Evolutionary conservation across 1,140 invertebrate genomes (phyloP), one percentile per base, ranked within the genome.

Genomic region (Lordiphosa collinella): DNA sequence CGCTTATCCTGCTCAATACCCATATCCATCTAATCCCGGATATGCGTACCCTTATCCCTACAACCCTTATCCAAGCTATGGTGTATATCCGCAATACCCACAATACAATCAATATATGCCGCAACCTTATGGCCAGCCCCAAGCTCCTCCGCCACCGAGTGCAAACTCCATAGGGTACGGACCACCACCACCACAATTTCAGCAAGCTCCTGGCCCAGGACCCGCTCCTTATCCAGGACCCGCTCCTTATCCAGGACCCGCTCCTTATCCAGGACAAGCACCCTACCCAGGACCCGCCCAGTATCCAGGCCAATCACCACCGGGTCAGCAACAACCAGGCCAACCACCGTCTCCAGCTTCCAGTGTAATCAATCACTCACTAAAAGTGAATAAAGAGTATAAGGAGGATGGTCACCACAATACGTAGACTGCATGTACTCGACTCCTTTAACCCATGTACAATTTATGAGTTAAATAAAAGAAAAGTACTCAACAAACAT

Each of bases 361-460:
- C 9, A 80, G 75, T 18, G 59, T 74, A 6, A 80, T 79, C 1
- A 79, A 69, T 22, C 74, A 79, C 37, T 80, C 75, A 4, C 74
- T 79, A 8, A 74, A 79, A 48, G 74, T 79, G 5, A 70, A 80
- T 32, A 79, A 79, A 31, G 59, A 79, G 12, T 80, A 79, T 50
- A 60, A 80, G 6, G 74, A 79, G 32, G 64, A 79, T 29, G 63
- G 63, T 1, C 63, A 67, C 13, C 63, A 67, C 48, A 14, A 46
- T 8, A 5, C 18, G 0, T 54, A 54, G 12, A 8, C 1, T 6
- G 0, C 25, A 6, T 22, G 18, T 4, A 22, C 18, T 6, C 6
- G 18, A 22, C 6, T 22, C 18, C 6, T 22, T 5, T 22, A 5
- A 4, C 4, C 18, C 18, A 22, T 5, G 18, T 22, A 22, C 18